Evolutionary conservation across 2,113 vertebrate genomes (phyloP), one percentile per base, ranked within the genome.

Genomic region (Poecilia latipinna): DNA sequence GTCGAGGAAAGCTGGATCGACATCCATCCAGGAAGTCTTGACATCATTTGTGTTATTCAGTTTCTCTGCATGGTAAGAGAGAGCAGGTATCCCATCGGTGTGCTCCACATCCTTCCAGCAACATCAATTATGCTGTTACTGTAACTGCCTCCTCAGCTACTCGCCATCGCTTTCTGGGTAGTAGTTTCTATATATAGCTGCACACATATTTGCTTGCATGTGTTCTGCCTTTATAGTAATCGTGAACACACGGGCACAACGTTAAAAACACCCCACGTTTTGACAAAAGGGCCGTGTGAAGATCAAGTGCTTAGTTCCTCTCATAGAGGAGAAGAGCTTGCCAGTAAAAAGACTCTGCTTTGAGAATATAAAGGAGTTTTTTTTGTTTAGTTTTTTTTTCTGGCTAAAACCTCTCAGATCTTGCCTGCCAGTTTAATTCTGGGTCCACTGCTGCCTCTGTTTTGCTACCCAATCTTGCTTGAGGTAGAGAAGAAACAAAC

Each of bases 131-230:
- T 31, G 61, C 63, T 72, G 42, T 44, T 48, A 65, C 42, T 48
- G 48, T 32, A 54, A 51, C 42, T 74, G 71, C 61, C 37, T 22
- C 29, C 60, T 19, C 24, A 65, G 29, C 24, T 61, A 70, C 54
- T 39, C 3, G 19, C 17, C 60, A 22, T 28, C 26, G 69, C 69
- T 28, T 61, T 61, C 54, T 61, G 69, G 54, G 69, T 28, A 37
- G 54, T 39, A 57, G 32, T 70, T 61, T 24, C 13, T 37, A 61
- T 61, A 37, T 35, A 39, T 37, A 37, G 54, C 10, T 5, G 12
- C 31, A 65, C 33, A 35, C 63, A 37, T 70, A 6, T 37, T 61
- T 39, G 68, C 32, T 51, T 29, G 15, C 61, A 64, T 51, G 61
- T n/a, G 12, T 48, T 24, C 31, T 54, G 62, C 6, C 11, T 74